phyloP scores from a whole-genome alignment of 2,888 invertebrate species.

The Ectemnius cavifrons region DNA sequence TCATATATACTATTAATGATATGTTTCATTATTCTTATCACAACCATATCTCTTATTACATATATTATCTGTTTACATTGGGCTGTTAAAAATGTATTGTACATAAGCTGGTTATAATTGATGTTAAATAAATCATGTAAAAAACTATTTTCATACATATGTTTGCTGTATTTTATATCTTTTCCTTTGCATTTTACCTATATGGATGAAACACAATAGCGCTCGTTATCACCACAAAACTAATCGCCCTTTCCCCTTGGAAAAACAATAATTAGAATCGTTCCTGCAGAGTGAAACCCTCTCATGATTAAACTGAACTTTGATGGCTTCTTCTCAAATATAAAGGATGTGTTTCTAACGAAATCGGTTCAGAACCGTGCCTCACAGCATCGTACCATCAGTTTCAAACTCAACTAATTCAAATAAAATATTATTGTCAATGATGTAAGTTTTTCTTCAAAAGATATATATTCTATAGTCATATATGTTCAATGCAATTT shows the following conservation, averaged over 20 bases:
- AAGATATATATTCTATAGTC: neutral
- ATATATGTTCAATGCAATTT: neutral
- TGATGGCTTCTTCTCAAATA: conserved; percentile 40
- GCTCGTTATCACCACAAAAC: neutral
- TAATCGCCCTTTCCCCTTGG: neutral
- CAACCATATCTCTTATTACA: too few relatives aligned
- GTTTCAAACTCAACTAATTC: neutral
- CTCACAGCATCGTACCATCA: conserved; percentile 16
- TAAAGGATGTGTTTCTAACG: conserved; percentile 27
- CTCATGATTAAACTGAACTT: conserved; percentile 25
- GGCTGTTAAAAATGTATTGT: too few relatives aligned
- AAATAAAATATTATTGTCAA: neutral
- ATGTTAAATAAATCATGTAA: conserved; percentile 6
- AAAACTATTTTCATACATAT: neutral
- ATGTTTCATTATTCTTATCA: too few relatives aligned
- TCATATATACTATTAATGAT: too few relatives aligned
- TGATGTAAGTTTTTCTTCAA: neutral
- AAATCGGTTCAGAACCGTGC: conserved; percentile 48
- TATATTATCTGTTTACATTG: too few relatives aligned
- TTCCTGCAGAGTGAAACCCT: conserved; percentile 24
- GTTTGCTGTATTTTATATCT: neutral
- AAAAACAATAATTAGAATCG: conserved; percentile 22
- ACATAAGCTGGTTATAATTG: too few relatives aligned
- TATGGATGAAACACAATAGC: too few relatives aligned
- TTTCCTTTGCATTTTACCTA: conserved; percentile 6